Evolutionary conservation across 1,140 invertebrate genomes (phyloP).

Genomic region (Goniozus legneri): DNA sequence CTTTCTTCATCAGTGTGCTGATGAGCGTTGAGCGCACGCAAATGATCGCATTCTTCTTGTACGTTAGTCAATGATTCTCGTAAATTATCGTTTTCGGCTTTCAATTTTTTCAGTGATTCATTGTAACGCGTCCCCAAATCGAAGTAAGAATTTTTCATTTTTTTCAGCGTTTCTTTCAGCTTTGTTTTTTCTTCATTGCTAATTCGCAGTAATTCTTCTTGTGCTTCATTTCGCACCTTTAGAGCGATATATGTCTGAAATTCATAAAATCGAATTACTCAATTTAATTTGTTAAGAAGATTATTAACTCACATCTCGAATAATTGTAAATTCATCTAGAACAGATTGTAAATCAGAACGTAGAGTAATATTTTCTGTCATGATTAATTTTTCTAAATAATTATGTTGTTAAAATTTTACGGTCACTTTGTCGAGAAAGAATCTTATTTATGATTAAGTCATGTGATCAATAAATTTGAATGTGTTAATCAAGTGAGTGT

Average conservation of each 20-base stretch:
- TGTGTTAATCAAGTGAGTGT: no score
- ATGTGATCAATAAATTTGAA: no score
- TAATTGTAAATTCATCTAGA: no score
- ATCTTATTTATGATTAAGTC: no score
- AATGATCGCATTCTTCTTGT: slow-evolving; percentile 9
- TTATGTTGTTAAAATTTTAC: no score
- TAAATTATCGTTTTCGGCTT: slow-evolving; percentile 12
- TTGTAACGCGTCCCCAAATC: slow-evolving; percentile 3
- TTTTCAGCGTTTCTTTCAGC: neutral
- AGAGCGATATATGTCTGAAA: slow-evolving; percentile 14
- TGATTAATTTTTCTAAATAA: no score
- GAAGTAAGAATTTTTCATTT: neutral
- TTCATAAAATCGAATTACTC: no score
- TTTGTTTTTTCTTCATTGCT: no score
- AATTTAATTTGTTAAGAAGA: no score
- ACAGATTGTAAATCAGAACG: no score
- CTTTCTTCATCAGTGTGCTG: slow-evolving; percentile 3
- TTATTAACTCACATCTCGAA: neutral
- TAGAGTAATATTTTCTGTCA: no score
- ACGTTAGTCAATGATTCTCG: slow-evolving; percentile 1
- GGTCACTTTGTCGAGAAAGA: no score
- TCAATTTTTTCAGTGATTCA: neutral
- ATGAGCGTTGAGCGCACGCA: neutral
- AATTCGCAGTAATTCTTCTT: slow-evolving; percentile 6
- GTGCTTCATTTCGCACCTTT: slow-evolving; percentile 6